These are phyloP conservation scores for Eueides isabella DNA, from an alignment of 1,140 invertebrate genomes.

Conservation along the genomic window DNA sequence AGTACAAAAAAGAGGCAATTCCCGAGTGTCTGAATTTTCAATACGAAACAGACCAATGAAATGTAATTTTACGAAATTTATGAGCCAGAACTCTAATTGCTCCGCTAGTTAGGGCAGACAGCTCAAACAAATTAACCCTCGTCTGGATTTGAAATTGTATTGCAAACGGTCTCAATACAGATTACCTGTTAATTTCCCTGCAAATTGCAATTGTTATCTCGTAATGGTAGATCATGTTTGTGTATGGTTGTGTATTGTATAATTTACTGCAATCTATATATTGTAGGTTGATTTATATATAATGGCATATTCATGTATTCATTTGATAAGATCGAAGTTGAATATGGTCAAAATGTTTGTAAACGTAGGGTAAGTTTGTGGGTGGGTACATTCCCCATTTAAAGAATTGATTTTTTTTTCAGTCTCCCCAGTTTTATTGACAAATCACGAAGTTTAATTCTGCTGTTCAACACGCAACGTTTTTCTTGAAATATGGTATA, in stretches of 20 bases:
- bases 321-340: too few relatives aligned
- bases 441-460: too few relatives aligned
- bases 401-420: too few relatives aligned
- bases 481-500: too few relatives aligned
- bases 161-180: slow-evolving; percentile 34
- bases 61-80: slow-evolving; percentile 24
- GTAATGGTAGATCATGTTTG: slow-evolving; percentile 27
- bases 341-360: too few relatives aligned
- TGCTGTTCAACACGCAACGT: too few relatives aligned
- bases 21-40: not conserved
- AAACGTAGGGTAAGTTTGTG: too few relatives aligned
- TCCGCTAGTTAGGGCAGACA: slow-evolving; percentile 34
- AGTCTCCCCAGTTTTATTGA: too few relatives aligned
- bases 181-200: slow-evolving; percentile 42
- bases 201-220: slow-evolving; percentile 36
- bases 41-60: slow-evolving; percentile 15
- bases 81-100: slow-evolving; percentile 19
- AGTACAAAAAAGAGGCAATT: not conserved
- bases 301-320: not conserved
- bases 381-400: too few relatives aligned
- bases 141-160: slow-evolving; percentile 40
- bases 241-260: not conserved
- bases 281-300: not conserved
- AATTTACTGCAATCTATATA: not conserved
- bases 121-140: slow-evolving; percentile 41